A percentile compares a stretch with the other conserved stretches of the same genome.
Evolutionary conservation across 2,113 vertebrate genomes (phyloP).

Genomic region (Sarotherodon lohbergeri): DNA sequence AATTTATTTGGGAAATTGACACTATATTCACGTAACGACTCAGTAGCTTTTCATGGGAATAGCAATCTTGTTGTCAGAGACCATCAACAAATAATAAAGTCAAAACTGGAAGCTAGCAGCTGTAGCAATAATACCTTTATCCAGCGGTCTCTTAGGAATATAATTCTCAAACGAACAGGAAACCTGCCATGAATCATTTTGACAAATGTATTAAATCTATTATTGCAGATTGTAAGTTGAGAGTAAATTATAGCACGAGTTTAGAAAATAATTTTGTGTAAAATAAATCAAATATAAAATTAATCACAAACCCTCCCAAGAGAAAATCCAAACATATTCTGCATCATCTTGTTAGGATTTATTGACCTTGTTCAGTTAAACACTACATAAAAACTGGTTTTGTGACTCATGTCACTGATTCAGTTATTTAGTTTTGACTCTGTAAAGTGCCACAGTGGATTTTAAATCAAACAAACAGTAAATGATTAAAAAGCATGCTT

Average conservation of each 20-base stretch:
- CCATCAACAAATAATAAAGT: conserved; percentile 12
- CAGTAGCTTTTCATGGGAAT: neutral
- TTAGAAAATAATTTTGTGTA: neutral
- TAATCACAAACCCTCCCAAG: neutral
- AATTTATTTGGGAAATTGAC: conserved; percentile 19
- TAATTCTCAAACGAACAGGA: neutral
- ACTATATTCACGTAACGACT: neutral
- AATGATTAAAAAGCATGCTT: neutral
- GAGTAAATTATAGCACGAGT: neutral
- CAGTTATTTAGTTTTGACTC: neutral
- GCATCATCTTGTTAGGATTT: neutral
- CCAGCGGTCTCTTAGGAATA: neutral
- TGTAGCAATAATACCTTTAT: neutral
- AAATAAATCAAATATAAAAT: neutral
- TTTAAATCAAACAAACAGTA: neutral
- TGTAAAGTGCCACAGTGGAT: neutral
- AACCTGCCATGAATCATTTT: neutral
- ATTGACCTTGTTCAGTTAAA: neutral
- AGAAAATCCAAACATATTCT: neutral
- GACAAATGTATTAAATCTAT: neutral
- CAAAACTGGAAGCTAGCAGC: neutral
- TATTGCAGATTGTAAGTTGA: neutral
- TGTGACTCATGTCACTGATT: neutral
- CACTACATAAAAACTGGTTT: neutral
- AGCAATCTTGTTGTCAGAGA: neutral